Percentiles rank a stretch among this genome's conserved stretches.
Conservation (phyloP, 2,888 invertebrate genomes). For the Tricholauxania praeusta region DNA sequence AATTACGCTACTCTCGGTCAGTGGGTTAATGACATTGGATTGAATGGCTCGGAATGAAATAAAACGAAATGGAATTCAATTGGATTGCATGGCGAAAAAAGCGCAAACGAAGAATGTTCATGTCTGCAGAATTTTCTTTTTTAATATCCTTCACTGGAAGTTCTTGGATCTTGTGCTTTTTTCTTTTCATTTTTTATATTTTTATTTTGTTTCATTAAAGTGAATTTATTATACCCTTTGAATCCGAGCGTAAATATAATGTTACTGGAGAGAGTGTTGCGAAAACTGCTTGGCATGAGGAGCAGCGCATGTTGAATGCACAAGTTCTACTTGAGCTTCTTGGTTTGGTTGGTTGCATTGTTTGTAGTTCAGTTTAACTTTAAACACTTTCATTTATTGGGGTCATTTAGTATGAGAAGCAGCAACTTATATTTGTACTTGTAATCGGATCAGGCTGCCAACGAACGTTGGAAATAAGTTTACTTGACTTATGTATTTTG, state of each 20-base stretch:
- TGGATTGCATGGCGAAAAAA: constrained; percentile 27
- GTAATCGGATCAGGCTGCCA: constrained; percentile 22
- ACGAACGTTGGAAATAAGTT: neutral
- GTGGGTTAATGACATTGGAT: constrained; percentile 44
- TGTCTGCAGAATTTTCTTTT: constrained; percentile 21
- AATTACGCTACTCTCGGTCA: constrained; percentile 39
- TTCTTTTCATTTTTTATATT: neutral
- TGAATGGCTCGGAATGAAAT: constrained; percentile 8
- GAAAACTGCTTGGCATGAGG: neutral
- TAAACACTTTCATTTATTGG: constrained; percentile 35
- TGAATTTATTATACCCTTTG: neutral
- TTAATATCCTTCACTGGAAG: neutral
- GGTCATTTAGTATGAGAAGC: constrained; percentile 17
- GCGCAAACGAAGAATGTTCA: constrained; percentile 11
- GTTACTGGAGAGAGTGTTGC: neutral
- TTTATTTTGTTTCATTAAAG: constrained; percentile 8
- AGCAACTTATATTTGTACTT: constrained; percentile 4
- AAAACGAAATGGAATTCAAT: constrained; percentile 16
- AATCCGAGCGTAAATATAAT: neutral
- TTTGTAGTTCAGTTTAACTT: constrained; percentile 22
- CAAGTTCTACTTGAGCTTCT: neutral
- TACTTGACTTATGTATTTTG: neutral
- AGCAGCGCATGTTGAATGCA: neutral
- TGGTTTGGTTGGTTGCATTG: neutral
- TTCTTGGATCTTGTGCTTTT: constrained; percentile 4